phyloP scores from a whole-genome alignment of 2,888 invertebrate species.

The Drosophila colorata region DNA sequence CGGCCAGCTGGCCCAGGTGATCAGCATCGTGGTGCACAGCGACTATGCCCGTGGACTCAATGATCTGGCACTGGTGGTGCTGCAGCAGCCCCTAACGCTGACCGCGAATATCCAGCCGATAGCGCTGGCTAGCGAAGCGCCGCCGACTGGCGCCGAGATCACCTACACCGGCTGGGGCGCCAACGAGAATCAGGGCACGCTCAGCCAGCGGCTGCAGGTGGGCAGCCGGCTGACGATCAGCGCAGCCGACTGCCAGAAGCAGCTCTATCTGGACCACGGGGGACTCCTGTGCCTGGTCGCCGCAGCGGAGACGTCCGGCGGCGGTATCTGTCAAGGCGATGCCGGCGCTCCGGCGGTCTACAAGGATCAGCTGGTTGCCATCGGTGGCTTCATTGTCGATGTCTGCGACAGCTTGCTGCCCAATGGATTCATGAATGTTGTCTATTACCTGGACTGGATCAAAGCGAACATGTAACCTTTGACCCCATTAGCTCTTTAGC shows the following conservation, averaged over 20 bases:
- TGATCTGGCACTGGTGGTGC: conserved; percentile 78
- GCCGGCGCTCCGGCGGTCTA: conserved; percentile 83
- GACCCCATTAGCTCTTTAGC: too few relatives aligned
- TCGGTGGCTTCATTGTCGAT: conserved; percentile 77
- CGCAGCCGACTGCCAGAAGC: conserved; percentile 52
- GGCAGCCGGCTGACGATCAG: conserved; percentile 69
- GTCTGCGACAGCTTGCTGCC: conserved; percentile 76
- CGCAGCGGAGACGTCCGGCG: conserved; percentile 4
- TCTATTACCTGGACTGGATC: conserved; percentile 70
- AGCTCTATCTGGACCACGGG: conserved; percentile 53
- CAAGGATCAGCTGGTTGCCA: conserved; percentile 76
- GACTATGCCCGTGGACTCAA: conserved; percentile 62
- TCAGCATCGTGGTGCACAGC: conserved; percentile 72
- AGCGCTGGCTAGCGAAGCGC: conserved; percentile 56
- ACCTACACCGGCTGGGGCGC: conserved; percentile 82
- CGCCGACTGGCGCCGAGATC: conserved; percentile 62
- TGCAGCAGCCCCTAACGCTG: conserved; percentile 67
- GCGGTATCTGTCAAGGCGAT: conserved; percentile 82
- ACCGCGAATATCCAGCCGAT: conserved; percentile 69
- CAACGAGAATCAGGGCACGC: conserved; percentile 34
- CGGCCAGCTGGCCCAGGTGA: conserved; percentile 75
- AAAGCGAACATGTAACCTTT: conserved; percentile 26
- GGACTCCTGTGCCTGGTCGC: conserved; percentile 77
- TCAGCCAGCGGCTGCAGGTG: conserved; percentile 69
- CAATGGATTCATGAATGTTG: conserved; percentile 82